Percentiles rank a stretch among this genome's conserved stretches.
phyloP scores from a whole-genome alignment of 2,797 vertebrate species.

The Hafferia zeledoni region DNA sequence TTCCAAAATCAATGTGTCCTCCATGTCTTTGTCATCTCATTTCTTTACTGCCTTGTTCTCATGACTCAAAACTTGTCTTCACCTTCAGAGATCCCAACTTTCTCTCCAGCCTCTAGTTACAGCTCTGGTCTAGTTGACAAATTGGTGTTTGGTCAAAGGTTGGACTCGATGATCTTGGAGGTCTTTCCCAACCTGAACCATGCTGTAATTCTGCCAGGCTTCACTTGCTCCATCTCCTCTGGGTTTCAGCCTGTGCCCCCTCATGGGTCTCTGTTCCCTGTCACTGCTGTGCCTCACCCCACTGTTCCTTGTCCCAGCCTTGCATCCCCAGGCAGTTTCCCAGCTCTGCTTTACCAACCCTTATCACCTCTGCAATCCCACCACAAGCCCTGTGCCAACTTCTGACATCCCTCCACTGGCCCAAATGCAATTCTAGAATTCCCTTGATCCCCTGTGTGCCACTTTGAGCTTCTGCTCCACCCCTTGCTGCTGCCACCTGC shows the following conservation, averaged over 20 bases:
- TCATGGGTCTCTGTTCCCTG: not conserved
- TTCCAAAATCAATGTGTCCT: not conserved
- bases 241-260: not conserved
- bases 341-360: not conserved
- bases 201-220: not conserved
- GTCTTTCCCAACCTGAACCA: not conserved
- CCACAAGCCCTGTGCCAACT: not conserved
- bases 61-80: not conserved
- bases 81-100: not conserved
- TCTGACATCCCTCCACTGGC: not conserved
- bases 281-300: not conserved
- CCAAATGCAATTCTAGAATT: not conserved
- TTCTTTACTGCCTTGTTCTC: not conserved
- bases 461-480: not conserved
- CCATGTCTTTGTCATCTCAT: not conserved
- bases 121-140: not conserved
- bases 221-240: not conserved
- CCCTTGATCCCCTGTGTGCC: not conserved
- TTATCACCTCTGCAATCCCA: not conserved
- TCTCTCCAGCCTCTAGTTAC: not conserved
- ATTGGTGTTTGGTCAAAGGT: not conserved
- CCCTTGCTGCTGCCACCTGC: not conserved
- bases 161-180: not conserved
- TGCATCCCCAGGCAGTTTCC: not conserved
- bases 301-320: not conserved